Evolutionary conservation across 2,113 vertebrate species (phyloP).

Genomic region (Variabilichromis moorii): DNA sequence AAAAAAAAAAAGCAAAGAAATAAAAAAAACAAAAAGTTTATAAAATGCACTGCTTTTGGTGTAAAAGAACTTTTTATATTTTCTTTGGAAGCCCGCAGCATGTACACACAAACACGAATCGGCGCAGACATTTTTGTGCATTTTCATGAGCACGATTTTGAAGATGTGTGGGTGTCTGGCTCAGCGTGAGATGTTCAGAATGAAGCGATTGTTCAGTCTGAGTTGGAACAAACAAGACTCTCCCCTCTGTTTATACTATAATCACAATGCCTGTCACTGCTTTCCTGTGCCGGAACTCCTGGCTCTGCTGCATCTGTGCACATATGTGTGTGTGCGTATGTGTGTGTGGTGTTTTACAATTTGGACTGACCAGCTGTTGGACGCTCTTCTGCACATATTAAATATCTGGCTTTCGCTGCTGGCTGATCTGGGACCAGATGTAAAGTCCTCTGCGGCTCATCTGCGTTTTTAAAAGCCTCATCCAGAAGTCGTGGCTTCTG

Average conservation of each 20-base stretch:
- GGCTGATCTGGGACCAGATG: conserved; percentile 51
- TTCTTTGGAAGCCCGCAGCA: neutral
- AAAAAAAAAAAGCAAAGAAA: neutral
- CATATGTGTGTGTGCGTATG: conserved; percentile 4
- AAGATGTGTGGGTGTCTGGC: conserved; percentile 17
- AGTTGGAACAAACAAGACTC: conserved; percentile 39
- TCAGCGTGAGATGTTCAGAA: conserved; percentile 14
- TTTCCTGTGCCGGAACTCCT: conserved; percentile 40
- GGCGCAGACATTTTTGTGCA: neutral
- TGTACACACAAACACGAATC: neutral
- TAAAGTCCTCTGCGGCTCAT: conserved; percentile 41
- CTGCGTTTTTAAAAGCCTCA: conserved; percentile 29
- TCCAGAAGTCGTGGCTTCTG: conserved; percentile 44
- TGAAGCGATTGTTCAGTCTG: conserved; percentile 43
- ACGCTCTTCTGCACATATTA: conserved; percentile 38
- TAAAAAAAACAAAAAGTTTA: neutral
- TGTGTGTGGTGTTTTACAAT: conserved; percentile 14
- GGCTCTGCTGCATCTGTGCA: neutral
- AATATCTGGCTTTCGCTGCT: conserved; percentile 29
- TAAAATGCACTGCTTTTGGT: neutral
- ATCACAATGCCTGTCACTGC: conserved; percentile 53
- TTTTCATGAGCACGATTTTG: neutral
- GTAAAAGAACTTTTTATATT: neutral
- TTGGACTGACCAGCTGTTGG: conserved; percentile 53
- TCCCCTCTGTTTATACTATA: conserved; percentile 49